Conservation (phyloP, 64 coral and sea anemone genomes). For the Montipora capricornis region DNA sequence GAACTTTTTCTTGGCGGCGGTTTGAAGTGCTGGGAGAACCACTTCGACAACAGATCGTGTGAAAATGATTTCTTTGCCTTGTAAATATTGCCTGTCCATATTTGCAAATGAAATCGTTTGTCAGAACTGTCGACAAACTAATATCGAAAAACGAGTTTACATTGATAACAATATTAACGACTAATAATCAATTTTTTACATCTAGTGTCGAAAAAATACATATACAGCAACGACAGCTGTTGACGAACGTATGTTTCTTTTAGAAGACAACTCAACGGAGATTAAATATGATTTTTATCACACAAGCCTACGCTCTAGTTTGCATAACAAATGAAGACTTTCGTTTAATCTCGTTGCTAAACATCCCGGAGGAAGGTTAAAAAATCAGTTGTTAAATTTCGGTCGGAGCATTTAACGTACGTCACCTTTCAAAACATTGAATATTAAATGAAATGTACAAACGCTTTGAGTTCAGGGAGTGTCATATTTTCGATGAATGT, state of each 20-base stretch:
- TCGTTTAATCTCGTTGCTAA: background rate
- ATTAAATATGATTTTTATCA: too few relatives aligned
- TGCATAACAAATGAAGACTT: conserved; percentile 15
- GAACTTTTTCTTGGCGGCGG: conserved; percentile 17
- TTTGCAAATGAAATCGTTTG: background rate
- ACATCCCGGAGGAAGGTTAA: background rate
- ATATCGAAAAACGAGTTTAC: background rate
- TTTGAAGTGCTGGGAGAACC: conserved; percentile 19
- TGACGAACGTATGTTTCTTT: background rate
- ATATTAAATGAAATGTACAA: too few relatives aligned
- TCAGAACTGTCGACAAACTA: background rate
- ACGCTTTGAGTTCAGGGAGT: too few relatives aligned
- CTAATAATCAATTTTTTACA: background rate
- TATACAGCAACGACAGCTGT: background rate
- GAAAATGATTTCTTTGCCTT: conserved; percentile 16
- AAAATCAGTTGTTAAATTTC: conserved; percentile 15
- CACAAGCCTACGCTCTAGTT: background rate
- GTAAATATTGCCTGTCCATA: conserved; percentile 19
- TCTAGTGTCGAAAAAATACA: background rate
- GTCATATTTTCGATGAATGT: background rate
- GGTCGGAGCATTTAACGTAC: background rate
- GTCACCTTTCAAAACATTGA: background rate
- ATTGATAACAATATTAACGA: background rate
- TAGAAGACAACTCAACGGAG: background rate
- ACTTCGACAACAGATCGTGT: conserved; percentile 5